Conservation (phyloP, 2,797 vertebrate species). For the Alosa sapidissima region DNA sequence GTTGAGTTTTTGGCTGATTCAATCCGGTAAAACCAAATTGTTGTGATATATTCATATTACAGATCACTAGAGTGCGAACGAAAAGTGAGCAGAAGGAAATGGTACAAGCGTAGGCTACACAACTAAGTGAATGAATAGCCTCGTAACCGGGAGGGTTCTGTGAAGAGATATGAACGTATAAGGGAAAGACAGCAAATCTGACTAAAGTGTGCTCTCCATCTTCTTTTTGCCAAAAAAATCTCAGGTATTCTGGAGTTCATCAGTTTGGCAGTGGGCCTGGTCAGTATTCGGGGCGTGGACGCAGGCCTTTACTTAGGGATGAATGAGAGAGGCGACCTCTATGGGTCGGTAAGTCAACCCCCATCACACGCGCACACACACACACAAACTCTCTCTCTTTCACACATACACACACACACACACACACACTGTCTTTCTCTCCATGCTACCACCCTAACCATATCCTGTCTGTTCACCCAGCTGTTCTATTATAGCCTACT, state of each 20-base stretch:
- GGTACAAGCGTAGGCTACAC: not conserved
- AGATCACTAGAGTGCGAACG: not conserved
- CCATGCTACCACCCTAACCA: not conserved
- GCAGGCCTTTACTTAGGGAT: slow-evolving; percentile 97
- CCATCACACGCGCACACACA: not conserved
- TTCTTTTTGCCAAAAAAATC: slow-evolving; percentile 26
- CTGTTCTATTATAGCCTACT: not conserved
- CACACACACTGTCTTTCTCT: not conserved
- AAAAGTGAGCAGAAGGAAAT: not conserved
- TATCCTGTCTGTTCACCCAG: not conserved
- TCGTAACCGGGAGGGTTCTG: not conserved
- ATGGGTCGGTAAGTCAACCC: slow-evolving; percentile 93
- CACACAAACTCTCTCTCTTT: no score
- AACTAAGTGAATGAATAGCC: not conserved
- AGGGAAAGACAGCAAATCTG: slow-evolving; percentile 7
- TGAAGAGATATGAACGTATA: not conserved
- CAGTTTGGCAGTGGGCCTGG: slow-evolving; percentile 97
- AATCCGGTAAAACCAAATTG: not conserved
- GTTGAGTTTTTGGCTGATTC: not conserved
- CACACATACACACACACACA: not conserved
- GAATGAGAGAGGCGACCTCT: slow-evolving; percentile 98
- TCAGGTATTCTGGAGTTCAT: slow-evolving; percentile 99
- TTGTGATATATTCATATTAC: not conserved
- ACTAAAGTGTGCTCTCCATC: not conserved
- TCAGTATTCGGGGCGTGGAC: slow-evolving; percentile 98